Conservation (phyloP, 2,888 invertebrate genomes). For the Drosophila yooni region DNA sequence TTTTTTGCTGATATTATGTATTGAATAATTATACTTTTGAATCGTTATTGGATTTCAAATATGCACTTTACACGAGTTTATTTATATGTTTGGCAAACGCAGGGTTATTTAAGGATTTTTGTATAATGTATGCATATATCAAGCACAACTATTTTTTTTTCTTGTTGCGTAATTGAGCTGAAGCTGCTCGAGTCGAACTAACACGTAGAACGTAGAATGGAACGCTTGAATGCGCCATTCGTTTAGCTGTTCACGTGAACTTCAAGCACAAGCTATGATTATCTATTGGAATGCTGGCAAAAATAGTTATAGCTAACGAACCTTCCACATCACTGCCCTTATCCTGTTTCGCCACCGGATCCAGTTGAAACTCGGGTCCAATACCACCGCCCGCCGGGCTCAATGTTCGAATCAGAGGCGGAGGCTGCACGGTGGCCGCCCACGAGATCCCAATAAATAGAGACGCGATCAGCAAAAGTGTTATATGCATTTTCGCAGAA, state of each 20-base stretch:
- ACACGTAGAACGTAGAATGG: constrained; percentile 38
- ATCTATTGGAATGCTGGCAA: background rate
- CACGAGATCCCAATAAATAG: constrained; percentile 26
- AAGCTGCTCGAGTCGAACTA: constrained; percentile 32
- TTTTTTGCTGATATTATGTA: background rate
- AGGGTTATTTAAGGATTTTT: background rate
- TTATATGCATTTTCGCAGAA: constrained; percentile 39
- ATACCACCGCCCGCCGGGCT: constrained; percentile 68
- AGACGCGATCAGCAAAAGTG: constrained; percentile 26
- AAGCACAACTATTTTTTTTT: background rate
- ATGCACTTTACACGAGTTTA: background rate
- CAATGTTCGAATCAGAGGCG: constrained; percentile 70
- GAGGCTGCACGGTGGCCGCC: constrained; percentile 68
- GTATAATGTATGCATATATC: background rate
- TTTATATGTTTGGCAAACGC: background rate
- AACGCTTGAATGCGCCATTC: constrained; percentile 36
- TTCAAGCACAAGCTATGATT: background rate
- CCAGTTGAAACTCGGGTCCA: constrained; percentile 68
- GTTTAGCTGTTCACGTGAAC: constrained; percentile 15
- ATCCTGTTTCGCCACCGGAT: constrained; percentile 10
- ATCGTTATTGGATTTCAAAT: background rate
- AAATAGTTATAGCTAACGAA: constrained; percentile 22
- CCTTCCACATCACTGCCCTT: constrained; percentile 59
- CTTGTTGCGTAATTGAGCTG: constrained; percentile 42
- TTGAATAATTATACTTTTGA: background rate